A percentile compares a stretch with the other conserved stretches of the same genome.
Evolutionary conservation across 1,140 invertebrate genomes (phyloP).

Genomic region (Neodiprion pinetum): DNA sequence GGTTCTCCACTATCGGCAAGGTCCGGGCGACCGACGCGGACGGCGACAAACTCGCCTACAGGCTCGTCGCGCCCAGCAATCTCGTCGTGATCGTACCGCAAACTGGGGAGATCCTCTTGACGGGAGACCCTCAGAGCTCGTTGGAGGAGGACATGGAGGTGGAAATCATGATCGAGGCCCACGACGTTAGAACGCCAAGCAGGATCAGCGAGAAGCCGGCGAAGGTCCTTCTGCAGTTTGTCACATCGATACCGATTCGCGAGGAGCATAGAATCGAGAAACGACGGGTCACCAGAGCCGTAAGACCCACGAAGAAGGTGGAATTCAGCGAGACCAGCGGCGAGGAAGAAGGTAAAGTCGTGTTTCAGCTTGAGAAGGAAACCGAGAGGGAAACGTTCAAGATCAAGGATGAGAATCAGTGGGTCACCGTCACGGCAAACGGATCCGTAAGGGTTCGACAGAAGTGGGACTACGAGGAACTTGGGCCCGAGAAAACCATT

Average conservation of each 20-base stretch:
- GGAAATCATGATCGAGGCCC: conserved; percentile 78
- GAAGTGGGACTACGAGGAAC: conserved; percentile 96
- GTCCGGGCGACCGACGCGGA: conserved; percentile 86
- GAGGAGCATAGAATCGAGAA: conserved; percentile 75
- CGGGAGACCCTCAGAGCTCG: conserved; percentile 69
- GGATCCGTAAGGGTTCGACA: conserved; percentile 92
- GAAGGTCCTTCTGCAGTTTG: conserved; percentile 78
- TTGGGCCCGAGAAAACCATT: conserved; percentile 94
- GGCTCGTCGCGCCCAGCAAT: conserved; percentile 78
- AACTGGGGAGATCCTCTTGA: conserved; percentile 86
- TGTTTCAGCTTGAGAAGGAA: conserved; percentile 91
- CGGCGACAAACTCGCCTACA: conserved; percentile 86
- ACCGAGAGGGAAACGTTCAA: conserved; percentile 92
- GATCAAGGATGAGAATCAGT: conserved; percentile 90
- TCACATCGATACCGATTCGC: conserved; percentile 62
- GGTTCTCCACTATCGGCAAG: conserved; percentile 81
- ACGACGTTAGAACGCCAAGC: conserved; percentile 79
- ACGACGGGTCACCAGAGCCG: conserved; percentile 83
- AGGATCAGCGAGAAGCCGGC: conserved; percentile 73
- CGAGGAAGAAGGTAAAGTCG: conserved; percentile 83
- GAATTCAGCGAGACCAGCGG: conserved; percentile 93
- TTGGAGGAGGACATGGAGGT: conserved; percentile 69
- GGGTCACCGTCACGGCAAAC: conserved; percentile 91
- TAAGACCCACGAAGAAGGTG: conserved; percentile 89
- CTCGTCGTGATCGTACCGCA: conserved; percentile 88